Conservation (phyloP, 2,888 invertebrate genomes). For the Nomada goodeniana region DNA sequence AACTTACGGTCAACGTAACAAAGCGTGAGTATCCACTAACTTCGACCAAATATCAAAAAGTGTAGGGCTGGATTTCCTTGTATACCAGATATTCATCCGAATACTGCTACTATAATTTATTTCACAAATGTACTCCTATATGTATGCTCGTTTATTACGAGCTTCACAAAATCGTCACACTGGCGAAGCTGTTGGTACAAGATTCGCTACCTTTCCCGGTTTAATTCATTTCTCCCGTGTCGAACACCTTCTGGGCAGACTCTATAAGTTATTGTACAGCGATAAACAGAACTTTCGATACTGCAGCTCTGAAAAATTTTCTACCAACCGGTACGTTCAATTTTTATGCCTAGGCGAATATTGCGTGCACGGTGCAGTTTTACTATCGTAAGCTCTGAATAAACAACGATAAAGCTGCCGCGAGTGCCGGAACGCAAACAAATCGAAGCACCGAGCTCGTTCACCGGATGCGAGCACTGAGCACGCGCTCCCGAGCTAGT, state of each 20-base stretch:
- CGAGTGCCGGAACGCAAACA: not conserved
- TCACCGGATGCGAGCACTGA: conserved; percentile 17
- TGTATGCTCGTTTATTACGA: not conserved
- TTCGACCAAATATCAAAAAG: conserved; percentile 47
- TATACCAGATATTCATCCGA: not conserved
- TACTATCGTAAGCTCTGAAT: not conserved
- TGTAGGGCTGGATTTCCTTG: conserved; percentile 43
- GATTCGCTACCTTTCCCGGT: not conserved
- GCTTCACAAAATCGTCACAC: not conserved
- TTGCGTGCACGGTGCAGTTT: not conserved
- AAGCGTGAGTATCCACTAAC: conserved; percentile 46
- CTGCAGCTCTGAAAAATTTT: not conserved
- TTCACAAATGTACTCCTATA: not conserved
- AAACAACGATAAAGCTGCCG: conserved; percentile 12
- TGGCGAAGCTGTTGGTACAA: not conserved
- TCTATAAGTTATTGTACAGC: too few species aligned
- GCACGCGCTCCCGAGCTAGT: conserved; percentile 1
- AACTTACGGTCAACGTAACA: conserved; percentile 35
- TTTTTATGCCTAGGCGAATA: not conserved
- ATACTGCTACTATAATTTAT: not conserved
- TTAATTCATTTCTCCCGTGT: too few species aligned
- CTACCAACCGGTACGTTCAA: not conserved
- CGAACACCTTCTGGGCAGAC: too few species aligned
- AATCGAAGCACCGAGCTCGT: conserved; percentile 11
- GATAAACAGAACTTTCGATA: too few species aligned